phyloP scores from a whole-genome alignment of 1,140 invertebrate genomes.

The Ceratina australensis region DNA sequence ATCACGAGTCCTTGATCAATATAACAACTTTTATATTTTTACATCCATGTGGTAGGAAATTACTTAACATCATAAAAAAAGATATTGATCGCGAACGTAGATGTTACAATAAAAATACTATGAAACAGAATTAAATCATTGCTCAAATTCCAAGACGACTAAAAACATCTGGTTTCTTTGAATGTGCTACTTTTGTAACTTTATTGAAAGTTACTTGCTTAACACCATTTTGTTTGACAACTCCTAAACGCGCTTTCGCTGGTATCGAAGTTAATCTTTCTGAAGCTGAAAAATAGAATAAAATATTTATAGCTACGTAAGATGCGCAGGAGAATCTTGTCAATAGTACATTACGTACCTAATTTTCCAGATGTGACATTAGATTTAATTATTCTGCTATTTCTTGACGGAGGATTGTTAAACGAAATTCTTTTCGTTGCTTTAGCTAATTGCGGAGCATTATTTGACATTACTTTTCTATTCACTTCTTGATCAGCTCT shows the following conservation, averaged over 20 bases:
- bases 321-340: conserved; percentile 10
- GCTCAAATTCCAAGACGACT: conserved; percentile 75
- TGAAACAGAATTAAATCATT: neutral
- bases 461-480: conserved; percentile 64
- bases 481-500: conserved; percentile 76
- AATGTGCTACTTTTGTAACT: conserved; percentile 67
- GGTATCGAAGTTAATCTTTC: conserved; percentile 68
- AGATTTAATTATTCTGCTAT: conserved; percentile 43
- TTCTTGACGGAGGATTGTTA: conserved; percentile 37
- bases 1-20: conserved; percentile 7
- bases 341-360: conserved; percentile 58
- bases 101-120: conserved; percentile 2
- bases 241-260: conserved; percentile 75
- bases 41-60: conserved; percentile 32
- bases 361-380: conserved; percentile 68
- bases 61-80: conserved; percentile 56
- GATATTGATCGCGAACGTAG: conserved; percentile 23
- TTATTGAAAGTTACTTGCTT: conserved; percentile 78
- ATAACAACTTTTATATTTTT: conserved; percentile 9
- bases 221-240: conserved; percentile 26
- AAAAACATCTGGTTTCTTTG: conserved; percentile 74
- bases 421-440: conserved; percentile 64
- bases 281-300: conserved; percentile 68
- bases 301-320: neutral
- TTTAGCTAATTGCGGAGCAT: conserved; percentile 65